A percentile compares a stretch with the other conserved stretches of the same genome.
Evolutionary conservation across 1,140 invertebrate genomes (phyloP).

Genomic region (Drosophila ananassae): DNA sequence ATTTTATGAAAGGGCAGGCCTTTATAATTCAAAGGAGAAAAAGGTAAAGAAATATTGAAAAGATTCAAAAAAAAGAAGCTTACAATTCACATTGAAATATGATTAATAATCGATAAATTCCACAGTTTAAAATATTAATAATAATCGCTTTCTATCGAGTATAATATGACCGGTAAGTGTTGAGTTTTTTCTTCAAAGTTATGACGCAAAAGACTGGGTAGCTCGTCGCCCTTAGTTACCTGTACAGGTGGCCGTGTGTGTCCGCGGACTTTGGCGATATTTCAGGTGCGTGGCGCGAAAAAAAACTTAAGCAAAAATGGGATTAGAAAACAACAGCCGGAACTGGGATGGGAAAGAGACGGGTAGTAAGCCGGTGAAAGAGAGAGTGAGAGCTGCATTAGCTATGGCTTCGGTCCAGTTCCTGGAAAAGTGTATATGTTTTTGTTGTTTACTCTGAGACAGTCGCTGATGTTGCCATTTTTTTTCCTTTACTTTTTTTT

Average conservation of each 20-base stretch:
- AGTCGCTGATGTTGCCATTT: slow-evolving; percentile 2
- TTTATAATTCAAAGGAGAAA: too few relatives aligned
- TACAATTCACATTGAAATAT: too few relatives aligned
- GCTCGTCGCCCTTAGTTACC: slow-evolving; percentile 4
- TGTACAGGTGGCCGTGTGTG: slow-evolving; percentile 32
- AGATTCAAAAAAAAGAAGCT: too few relatives aligned
- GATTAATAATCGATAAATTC: too few relatives aligned
- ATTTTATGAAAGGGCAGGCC: background rate
- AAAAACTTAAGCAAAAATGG: slow-evolving; percentile 79
- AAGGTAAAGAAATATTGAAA: too few relatives aligned
- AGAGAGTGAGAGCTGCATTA: slow-evolving; percentile 9
- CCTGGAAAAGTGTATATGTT: slow-evolving; percentile 51
- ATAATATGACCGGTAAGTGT: slow-evolving; percentile 24
- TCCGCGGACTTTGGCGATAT: slow-evolving; percentile 28
- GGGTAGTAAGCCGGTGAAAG: background rate
- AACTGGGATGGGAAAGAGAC: slow-evolving; percentile 12
- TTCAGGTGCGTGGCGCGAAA: slow-evolving; percentile 59
- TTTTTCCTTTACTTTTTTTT: slow-evolving; percentile 17
- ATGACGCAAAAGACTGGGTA: slow-evolving; percentile 19
- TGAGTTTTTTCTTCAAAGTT: slow-evolving; percentile 4
- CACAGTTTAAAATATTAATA: too few relatives aligned
- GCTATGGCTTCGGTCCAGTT: slow-evolving; percentile 24
- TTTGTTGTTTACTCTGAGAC: slow-evolving; percentile 44
- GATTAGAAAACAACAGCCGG: slow-evolving; percentile 68
- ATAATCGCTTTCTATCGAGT: slow-evolving; percentile 13